Base-by-base conservation (phyloP, 2,888 invertebrate species). In the Polia nebulosa region DNA sequence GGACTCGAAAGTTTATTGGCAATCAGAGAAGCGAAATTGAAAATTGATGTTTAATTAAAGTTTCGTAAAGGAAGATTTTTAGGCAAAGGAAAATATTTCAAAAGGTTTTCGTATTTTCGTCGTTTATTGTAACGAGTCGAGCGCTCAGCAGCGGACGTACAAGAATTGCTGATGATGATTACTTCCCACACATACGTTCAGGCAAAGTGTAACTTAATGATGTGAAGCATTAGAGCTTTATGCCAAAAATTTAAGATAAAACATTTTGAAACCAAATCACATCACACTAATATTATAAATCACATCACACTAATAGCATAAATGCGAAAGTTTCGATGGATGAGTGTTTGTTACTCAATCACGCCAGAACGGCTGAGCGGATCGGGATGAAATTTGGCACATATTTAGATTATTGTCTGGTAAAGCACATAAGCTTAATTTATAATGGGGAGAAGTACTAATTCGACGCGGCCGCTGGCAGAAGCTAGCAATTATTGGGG, bases 81-180 rank as follows among this genome's bases (percentile, higher is more conserved):
- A 8, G 34, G 3, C 6, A 22, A n/a, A 41, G 22, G 34, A 52
- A 60, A 52, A 39, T 49, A n/a, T 51, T 45, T 39, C 22, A 58
- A 11, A 55, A 27, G 11, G 3, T 73, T 36, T 63, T 1, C n/a
- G 7, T 13, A 49, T 34, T 11, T 55, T 36, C 8, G 5, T 9
- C 5, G n/a, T 17, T 20, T 3, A 39, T 32, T n/a, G 47, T 20
- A 63, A 29, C 22, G 27, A 63, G 1, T 3, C 11, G 1, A 4
- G 3, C 13, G 11, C 27, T 32, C 8, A 39, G 5, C 13, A 36
- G 17, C n/a, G 20, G 22, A 36, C 17, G 13, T 62, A 20, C 32
- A 36, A 32, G 44, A 52, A 22, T 34, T 7, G 22, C 17, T 64
- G 49, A 51, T 64, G 71, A 25, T 74, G 49, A 56, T 74, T 56